Base-by-base conservation (phyloP, 2,113 vertebrate species). In the Barnardius zonarius region DNA sequence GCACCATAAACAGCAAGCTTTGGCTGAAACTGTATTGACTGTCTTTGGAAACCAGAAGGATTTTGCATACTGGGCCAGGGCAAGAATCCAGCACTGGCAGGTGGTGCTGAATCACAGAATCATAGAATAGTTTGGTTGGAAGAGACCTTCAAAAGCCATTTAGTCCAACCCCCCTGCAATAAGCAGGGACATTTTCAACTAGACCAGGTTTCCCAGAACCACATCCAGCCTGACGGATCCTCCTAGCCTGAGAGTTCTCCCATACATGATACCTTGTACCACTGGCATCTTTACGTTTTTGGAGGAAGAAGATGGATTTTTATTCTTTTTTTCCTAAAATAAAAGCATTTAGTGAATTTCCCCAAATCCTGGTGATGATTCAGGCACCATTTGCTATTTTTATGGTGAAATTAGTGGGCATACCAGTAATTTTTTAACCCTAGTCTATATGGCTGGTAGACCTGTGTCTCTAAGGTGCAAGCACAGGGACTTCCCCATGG, bases 381-480 rank as follows among this genome's bases (percentile, higher is more conserved):
- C 39, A 46, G 49, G 25, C 6, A n/a, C 6, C 33, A 35, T 19
- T 48, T 59, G 35, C n/a, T 76, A 7, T 18, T 80, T 59, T n/a
- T 51, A 22, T 12, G 41, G 18, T 22, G 39, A 69, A 90, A 68
- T 68, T 2, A 79, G 7, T 6, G 17, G 16, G 2, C 11, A 52
- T 48, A 10, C 18, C 37, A 28, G 11, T 10, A 12, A 2, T 8
- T 15, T 28, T 31, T 46, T 20, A 49, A 72, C 19, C 2, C 13
- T 62, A 70, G 5, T n/a, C 46, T 27, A 7, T 9, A 59, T 37
- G 30, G 44, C 30, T 70, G 49, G 24, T 17, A 57, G 54, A 41
- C 2, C 28, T 39, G 27, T 5, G 3, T 8, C 23, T 64, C 12
- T 1, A 0, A 49, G 46, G 8, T 7, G 18, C 37, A 39, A 41